phyloP scores from a whole-genome alignment of 2,888 invertebrate species.

The Parnassius apollo region DNA sequence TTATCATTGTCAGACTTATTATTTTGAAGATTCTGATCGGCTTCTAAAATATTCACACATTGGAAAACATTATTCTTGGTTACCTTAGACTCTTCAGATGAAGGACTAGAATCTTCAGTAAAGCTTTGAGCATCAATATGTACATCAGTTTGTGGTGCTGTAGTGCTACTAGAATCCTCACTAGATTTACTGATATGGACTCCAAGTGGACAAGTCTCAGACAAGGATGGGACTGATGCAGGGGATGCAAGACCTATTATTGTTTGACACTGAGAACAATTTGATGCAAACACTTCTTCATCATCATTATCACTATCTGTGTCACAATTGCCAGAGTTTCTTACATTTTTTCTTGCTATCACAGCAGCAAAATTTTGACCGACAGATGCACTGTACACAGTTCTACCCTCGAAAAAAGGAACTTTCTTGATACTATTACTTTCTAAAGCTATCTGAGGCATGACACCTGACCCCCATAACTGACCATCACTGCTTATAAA shows the following conservation, averaged over 20 bases:
- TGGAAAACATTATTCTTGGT: slow-evolving; percentile 66
- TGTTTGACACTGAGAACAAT: slow-evolving; percentile 84
- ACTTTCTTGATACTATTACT: slow-evolving; percentile 83
- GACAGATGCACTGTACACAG: slow-evolving; percentile 85
- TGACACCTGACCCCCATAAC: slow-evolving; percentile 85
- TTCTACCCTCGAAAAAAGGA: slow-evolving; percentile 84
- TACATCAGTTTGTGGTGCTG: slow-evolving; percentile 79
- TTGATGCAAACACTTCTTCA: slow-evolving; percentile 84
- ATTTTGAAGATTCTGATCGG: slow-evolving; percentile 46
- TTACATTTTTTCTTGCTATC: slow-evolving; percentile 83
- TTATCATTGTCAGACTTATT: slow-evolving; percentile 43
- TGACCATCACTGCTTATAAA: slow-evolving; percentile 85
- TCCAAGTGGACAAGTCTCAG: slow-evolving; percentile 84
- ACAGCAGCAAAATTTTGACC: slow-evolving; percentile 90
- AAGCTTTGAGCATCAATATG: slow-evolving; percentile 78
- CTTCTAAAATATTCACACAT: slow-evolving; percentile 42
- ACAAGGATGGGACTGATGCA: slow-evolving; percentile 81
- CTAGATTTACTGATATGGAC: slow-evolving; percentile 81
- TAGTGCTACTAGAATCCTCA: slow-evolving; percentile 83
- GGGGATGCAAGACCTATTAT: slow-evolving; percentile 80
- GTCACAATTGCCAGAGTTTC: slow-evolving; percentile 74
- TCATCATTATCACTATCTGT: slow-evolving; percentile 82
- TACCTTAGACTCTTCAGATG: slow-evolving; percentile 78
- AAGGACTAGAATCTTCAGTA: slow-evolving; percentile 81
- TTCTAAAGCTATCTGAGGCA: slow-evolving; percentile 84